Evolutionary conservation across 2,888 invertebrate genomes (phyloP), one percentile per base, ranked within the genome.

Genomic region (Asteroscopus sphinx): DNA sequence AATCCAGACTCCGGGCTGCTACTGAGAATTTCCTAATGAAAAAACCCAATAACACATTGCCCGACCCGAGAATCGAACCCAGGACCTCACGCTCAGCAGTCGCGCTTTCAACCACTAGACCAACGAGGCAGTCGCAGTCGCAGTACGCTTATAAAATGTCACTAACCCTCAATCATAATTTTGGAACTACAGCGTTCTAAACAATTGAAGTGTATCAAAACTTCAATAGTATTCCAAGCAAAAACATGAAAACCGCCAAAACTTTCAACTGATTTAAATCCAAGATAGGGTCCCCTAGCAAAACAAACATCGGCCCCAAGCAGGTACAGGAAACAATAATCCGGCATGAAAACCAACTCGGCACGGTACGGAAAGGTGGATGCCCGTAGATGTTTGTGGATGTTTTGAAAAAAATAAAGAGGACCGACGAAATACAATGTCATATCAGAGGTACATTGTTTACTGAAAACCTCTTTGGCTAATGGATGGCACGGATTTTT

Each of bases 251-350:
- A 17, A 37, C 37, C 3, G 17, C 9, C 37, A 7, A 13, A 35
- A 17, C 37, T 37, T 37, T 15, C 9, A 35, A 37, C 37, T n/a
- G 17, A 17, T 17, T 37, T 37, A 12, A 11, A 37, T 37, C 8
- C 12, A 6, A 5, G n/a, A 42, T 9, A 53, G 46, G 36, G 42
- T 33, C 64, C 54, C 44, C 48, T 32, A 49, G 30, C 44, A 32
- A 36, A 58, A 40, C 49, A 56, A 62, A 54, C 46, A 54, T 37
- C n/a, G 25, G 9, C n/a, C 0, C 7, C 8, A 41, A 41, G 3
- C n/a, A 37, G 60, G 37, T 63, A 60, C 70, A 65, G 68, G 65
- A 72, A 78, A 80, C 69, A 79, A 72, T 76, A 77, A 77, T 70
- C 62, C 62, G 60, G 49, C 9, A 45, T 21, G 51, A 77, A 75